Base-by-base conservation (phyloP, 1,140 invertebrate genomes). In the Listronotus oregonensis region DNA sequence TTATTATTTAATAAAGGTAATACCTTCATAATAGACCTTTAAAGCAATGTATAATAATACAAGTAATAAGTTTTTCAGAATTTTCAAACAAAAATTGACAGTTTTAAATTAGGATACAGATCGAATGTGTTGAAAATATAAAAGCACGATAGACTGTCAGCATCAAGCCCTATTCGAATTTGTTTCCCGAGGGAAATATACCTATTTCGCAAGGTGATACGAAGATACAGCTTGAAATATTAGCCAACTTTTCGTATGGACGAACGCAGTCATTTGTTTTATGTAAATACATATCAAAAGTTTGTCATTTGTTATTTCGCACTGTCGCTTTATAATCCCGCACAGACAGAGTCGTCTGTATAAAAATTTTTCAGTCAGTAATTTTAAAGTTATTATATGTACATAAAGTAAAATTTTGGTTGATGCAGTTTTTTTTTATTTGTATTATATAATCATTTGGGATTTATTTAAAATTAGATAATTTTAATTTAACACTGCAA, bases 191-290 rank as follows among this genome's bases (percentile, higher is more conserved):
- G 75, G 75, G 77, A 78, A 78, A 78, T 78, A 76, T 73, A 77
- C 70, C 68, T 58, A 66, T 67, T 64, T 65, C 54, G 55, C 46
- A 61, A 70, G 75, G 68, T 74, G 72, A 66, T 63, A 62, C 68
- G 50, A 69, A 68, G 69, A 69, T 66, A 67, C 55, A 34, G 58
- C 66, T 64, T 77, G 76, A 79, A 78, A 78, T 78, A 78, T 78
- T 77, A 78, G 76, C 76, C 73, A 79, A 79, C 75, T 79, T 79
- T 79, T 79, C 77, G 75, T 79, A 75, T 77, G 76, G 77, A 76
- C 75, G 77, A 52, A 7, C 34, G 34, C 34, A 37, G 34, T 37
- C 34, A 37, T 37, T 37, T 37, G 11, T 37, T 37, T 67, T 67
- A 67, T 67, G 71, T 73, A 73, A 73, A 73, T 73, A 62, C 69